Evolutionary conservation across 2,888 invertebrate species (phyloP).

Genomic region (Ctena decussata): DNA sequence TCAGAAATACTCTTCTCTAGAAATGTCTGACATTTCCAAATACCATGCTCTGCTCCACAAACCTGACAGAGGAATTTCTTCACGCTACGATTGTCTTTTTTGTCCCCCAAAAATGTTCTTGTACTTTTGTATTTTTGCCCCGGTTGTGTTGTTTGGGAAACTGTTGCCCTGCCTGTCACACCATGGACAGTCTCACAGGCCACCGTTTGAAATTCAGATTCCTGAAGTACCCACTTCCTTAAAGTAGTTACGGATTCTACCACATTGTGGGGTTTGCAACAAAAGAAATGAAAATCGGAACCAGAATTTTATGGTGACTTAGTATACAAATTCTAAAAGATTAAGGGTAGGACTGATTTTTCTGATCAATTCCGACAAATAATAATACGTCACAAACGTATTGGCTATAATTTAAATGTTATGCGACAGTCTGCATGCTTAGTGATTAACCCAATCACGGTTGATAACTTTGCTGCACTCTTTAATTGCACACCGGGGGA

Average conservation of each 20-base stretch:
- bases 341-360: no score
- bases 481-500: no score
- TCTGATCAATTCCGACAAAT: no score
- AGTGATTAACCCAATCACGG: no score
- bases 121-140: background rate
- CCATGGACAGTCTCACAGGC: conserved; percentile 27
- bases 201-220: conserved; percentile 28
- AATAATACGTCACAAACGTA: no score
- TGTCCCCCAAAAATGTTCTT: conserved; percentile 21
- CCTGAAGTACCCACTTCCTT: conserved; percentile 25
- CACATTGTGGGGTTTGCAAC: no score
- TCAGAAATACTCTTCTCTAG: background rate
- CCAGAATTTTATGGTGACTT: no score
- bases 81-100: background rate
- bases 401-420: no score
- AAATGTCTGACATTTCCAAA: conserved; percentile 34
- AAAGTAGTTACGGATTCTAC: conserved; percentile 23
- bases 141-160: background rate
- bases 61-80: background rate
- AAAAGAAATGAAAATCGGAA: no score
- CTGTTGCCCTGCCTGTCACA: background rate
- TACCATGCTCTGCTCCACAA: conserved; percentile 10
- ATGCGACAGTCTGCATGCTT: no score
- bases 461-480: no score
- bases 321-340: no score